Percentiles rank a stretch among this genome's conserved stretches.
phyloP scores from a whole-genome alignment of 2,113 vertebrate genomes.

The Noctilio leporinus region DNA sequence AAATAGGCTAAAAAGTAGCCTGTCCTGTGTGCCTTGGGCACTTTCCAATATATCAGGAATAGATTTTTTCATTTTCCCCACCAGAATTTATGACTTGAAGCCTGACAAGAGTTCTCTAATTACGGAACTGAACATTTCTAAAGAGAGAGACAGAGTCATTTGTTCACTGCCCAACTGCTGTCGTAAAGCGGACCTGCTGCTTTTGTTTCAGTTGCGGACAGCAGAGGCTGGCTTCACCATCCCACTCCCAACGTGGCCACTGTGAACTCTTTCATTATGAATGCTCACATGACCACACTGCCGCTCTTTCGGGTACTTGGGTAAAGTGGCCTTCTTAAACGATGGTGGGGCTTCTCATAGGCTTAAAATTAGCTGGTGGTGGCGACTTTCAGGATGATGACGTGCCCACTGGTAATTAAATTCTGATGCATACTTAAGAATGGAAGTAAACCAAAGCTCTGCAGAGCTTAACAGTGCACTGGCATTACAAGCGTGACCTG shows the following conservation, averaged over 20 bases:
- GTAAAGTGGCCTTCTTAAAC: neutral
- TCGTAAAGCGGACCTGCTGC: neutral
- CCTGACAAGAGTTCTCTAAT: neutral
- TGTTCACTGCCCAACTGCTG: fast-evolving
- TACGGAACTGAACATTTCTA: neutral
- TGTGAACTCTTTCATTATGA: slow-evolving; percentile 10
- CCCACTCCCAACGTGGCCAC: neutral
- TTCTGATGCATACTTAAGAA: neutral
- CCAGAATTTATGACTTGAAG: neutral
- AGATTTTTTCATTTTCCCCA: neutral
- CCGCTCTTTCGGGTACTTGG: neutral
- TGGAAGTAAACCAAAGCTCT: neutral
- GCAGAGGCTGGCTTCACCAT: neutral
- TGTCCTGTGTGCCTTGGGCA: neutral
- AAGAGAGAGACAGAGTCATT: neutral
- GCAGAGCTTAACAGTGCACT: neutral
- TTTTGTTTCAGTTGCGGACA: neutral
- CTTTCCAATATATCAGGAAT: neutral
- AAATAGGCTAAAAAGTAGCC: neutral
- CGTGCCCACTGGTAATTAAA: slow-evolving; percentile 20
- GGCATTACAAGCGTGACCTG: neutral
- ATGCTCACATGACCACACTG: neutral
- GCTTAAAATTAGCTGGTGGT: neutral
- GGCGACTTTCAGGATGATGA: neutral
- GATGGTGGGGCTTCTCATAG: neutral